Conservation (phyloP, 2,888 invertebrate genomes). For the Beris chalybata region DNA sequence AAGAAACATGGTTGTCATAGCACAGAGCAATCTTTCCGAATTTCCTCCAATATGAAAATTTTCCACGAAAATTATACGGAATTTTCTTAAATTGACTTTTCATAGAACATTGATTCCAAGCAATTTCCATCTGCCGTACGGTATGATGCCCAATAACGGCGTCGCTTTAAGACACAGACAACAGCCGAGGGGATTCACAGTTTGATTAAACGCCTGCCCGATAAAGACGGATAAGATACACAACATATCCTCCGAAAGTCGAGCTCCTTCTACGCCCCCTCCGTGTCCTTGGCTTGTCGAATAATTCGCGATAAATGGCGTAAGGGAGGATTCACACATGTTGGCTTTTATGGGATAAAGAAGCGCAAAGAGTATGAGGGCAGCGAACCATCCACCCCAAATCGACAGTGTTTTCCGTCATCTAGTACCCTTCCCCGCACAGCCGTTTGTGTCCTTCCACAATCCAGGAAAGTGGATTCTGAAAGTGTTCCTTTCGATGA, state of each 20-base stretch:
- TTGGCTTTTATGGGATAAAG: slow-evolving; percentile 32
- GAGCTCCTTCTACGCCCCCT: slow-evolving; percentile 3
- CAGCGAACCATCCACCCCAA: background rate
- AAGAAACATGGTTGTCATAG: too few species aligned
- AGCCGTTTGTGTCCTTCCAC: background rate
- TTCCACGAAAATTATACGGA: too few species aligned
- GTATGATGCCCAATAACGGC: too few species aligned
- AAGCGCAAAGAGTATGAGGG: slow-evolving; percentile 10
- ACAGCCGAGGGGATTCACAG: background rate
- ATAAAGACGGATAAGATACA: slow-evolving; percentile 36
- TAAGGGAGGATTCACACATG: slow-evolving; percentile 35
- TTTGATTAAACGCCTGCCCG: slow-evolving; percentile 35
- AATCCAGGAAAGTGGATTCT: background rate
- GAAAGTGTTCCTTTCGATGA: background rate
- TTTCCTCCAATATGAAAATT: too few species aligned
- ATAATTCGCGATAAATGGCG: slow-evolving; percentile 35
- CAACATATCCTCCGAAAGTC: slow-evolving; percentile 4
- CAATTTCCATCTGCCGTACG: too few species aligned
- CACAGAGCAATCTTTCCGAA: too few species aligned
- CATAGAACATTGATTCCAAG: too few species aligned
- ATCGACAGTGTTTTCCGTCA: background rate
- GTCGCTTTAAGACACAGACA: too few species aligned
- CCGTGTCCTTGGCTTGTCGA: background rate
- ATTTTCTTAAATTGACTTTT: too few species aligned
- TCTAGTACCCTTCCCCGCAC: background rate